Conservation (phyloP, 92 coral and sea anemone species). For the Parazoanthus swiftii region DNA sequence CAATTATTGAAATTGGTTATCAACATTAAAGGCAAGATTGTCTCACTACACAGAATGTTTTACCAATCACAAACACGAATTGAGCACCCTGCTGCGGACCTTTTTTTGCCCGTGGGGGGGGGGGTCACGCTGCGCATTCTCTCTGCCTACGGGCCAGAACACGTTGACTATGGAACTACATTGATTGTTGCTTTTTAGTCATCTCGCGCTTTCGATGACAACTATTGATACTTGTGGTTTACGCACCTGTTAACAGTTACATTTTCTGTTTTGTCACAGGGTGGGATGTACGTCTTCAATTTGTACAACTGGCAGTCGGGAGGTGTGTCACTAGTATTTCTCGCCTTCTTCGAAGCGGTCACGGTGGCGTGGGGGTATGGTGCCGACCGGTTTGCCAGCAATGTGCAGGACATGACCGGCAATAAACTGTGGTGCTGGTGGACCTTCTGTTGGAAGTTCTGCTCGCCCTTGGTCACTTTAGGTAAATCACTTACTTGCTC, state of each 20-base stretch:
- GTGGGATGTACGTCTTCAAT: conserved; percentile 87
- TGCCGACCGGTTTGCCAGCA: conserved; percentile 85
- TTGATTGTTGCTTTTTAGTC: too few species aligned
- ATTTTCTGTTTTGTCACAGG: conserved; percentile 41
- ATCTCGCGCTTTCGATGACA: too few species aligned
- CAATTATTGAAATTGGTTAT: too few species aligned
- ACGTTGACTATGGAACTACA: too few species aligned
- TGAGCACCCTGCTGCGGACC: too few species aligned
- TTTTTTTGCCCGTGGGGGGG: too few species aligned
- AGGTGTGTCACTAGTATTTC: conserved; percentile 86
- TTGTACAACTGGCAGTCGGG: conserved; percentile 95
- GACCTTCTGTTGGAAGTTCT: conserved; percentile 93
- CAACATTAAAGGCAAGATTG: too few species aligned
- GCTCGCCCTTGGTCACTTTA: conserved; percentile 84
- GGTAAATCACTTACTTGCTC: conserved; percentile 47
- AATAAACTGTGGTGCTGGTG: conserved; percentile 91
- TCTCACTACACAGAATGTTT: too few species aligned
- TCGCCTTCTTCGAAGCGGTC: conserved; percentile 92
- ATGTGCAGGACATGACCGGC: conserved; percentile 89
- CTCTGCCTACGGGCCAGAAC: too few species aligned
- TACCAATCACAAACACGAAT: too few species aligned
- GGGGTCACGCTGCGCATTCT: too few species aligned
- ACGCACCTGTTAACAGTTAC: neutral
- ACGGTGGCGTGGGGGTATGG: conserved; percentile 96
- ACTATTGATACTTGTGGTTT: too few species aligned